Evolutionary conservation across 2,797 vertebrate species (phyloP).

Genomic region (Euthynnus affinis): DNA sequence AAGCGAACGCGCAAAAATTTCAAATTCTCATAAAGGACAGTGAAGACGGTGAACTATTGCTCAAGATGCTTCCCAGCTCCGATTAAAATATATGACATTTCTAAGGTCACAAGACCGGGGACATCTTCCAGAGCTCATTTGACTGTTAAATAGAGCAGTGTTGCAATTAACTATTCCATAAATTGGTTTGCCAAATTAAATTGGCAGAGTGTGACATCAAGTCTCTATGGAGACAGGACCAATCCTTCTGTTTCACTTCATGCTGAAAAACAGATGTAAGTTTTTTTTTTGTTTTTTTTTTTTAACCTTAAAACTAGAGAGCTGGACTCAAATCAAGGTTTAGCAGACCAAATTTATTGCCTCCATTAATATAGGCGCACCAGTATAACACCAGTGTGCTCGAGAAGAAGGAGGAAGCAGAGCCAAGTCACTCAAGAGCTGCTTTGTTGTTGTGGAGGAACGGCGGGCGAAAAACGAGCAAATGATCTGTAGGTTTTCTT

Average conservation of each 20-base stretch:
- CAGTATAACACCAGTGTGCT: not conserved
- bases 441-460: slow-evolving; percentile 17
- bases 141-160: slow-evolving; percentile 82
- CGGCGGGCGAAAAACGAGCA: slow-evolving; percentile 19
- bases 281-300: slow-evolving; percentile 43
- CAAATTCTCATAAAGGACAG: slow-evolving; percentile 11
- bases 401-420: not conserved
- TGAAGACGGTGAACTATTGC: slow-evolving; percentile 18
- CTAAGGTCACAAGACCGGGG: slow-evolving; percentile 72
- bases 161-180: slow-evolving; percentile 81
- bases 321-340: slow-evolving; percentile 31
- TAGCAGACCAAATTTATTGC: slow-evolving; percentile 26
- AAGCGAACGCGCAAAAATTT: not conserved
- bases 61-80: slow-evolving; percentile 31
- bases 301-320: slow-evolving; percentile 19
- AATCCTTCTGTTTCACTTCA: slow-evolving; percentile 33
- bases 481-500: slow-evolving; percentile 28
- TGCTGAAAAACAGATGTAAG: slow-evolving; percentile 54
- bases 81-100: slow-evolving; percentile 68
- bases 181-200: slow-evolving; percentile 82
- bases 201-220: slow-evolving; percentile 72
- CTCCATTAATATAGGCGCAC: slow-evolving; percentile 11
- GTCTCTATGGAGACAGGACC: slow-evolving; percentile 63
- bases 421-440: slow-evolving; percentile 27
- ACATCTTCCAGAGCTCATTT: slow-evolving; percentile 77